Base-by-base conservation (phyloP, 2,113 vertebrate species). In the Corythornis madagascariensis region DNA sequence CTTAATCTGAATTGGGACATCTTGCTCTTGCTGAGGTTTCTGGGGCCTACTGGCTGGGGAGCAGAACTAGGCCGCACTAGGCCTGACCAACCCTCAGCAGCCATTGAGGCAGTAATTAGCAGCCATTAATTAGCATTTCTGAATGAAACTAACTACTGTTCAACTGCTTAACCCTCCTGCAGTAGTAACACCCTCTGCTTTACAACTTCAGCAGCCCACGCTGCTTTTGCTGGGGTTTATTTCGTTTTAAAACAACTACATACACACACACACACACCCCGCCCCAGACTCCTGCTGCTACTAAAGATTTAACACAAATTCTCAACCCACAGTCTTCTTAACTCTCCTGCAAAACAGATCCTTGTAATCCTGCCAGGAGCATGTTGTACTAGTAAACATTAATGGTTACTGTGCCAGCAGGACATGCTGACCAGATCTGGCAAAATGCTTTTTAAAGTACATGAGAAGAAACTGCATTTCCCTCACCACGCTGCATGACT, bases 121-220 rank as follows among this genome's bases (percentile, higher is more conserved):
- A 47, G 9, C 16, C 2, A 5, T 45, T 77, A 69, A 61, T 90
- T 73, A 80, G 26, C 31, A 86, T 78, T 81, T 86, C 81, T 43
- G 70, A 78, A 40, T n/a, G 15, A 43, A 90, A 78, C 24, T 67
- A 8, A 0, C 84, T 89, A 75, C 1, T 45, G 53, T 55, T 93
- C 63, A 85, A 88, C 83, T 66, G 59, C 45, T 86, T 47, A 88
- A 79, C 64, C 42, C 88, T 86, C 92, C 83, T 88, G 89, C 13
- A 13, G 76, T 95, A 86, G 5, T 71, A 90, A 71, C 69, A 76
- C 16, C 9, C 47, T 74, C 67, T 90, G 94, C 89, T 92, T 89
- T 61, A 74, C 22, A 65, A 69, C 63, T 86, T 79, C 45, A 59
- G 83, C 72, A 63, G 69, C 65, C 60, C 56, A 60, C 7, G 1